Percentiles rank a stretch among this genome's conserved stretches.
Evolutionary conservation across 2,797 vertebrate species (phyloP).

Genomic region (Xenopus petersii): DNA sequence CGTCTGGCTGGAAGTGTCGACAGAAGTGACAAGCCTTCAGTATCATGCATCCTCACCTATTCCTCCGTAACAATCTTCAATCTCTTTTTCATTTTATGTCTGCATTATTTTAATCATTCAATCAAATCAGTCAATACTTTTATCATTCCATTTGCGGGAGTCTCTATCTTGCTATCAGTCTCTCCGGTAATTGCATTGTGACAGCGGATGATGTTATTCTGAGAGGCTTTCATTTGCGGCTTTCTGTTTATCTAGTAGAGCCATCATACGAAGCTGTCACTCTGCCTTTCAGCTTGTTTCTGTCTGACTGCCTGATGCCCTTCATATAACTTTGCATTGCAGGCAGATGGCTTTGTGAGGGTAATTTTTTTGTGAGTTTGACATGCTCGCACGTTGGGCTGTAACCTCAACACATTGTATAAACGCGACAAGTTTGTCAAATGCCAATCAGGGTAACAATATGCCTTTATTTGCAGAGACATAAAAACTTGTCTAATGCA

Average conservation of each 20-base stretch:
- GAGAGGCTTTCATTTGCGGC: conserved; percentile 99
- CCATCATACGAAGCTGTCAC: conserved; percentile 98
- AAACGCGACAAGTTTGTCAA: conserved; percentile 83
- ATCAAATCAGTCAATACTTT: conserved; percentile 99
- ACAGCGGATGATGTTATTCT: conserved; percentile 99
- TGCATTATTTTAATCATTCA: conserved; percentile 99
- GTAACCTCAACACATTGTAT: conserved; percentile 82
- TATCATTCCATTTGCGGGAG: conserved; percentile 99
- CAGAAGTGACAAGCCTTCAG: conserved; percentile 80
- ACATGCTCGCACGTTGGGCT: conserved; percentile 82
- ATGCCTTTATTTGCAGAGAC: conserved; percentile 84
- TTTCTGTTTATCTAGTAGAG: conserved; percentile 98
- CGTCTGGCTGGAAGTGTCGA: conserved; percentile 75
- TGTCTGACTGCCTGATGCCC: conserved; percentile 98
- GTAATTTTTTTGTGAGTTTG: conserved; percentile 85
- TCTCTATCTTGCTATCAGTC: conserved; percentile 99
- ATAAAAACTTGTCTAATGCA: conserved; percentile 84
- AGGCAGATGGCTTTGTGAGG: conserved; percentile 85
- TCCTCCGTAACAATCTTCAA: conserved; percentile 84
- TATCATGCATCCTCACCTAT: conserved; percentile 83
- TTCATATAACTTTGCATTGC: conserved; percentile 99
- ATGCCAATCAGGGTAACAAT: conserved; percentile 85
- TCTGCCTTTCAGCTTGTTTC: conserved; percentile 95
- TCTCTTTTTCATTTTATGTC: conserved; percentile 95
- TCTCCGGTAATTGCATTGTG: conserved; percentile 99